These are phyloP conservation scores for Boleophthalmus pectinirostris DNA, from an alignment of 2,113 vertebrate species.

Conservation along the genomic window DNA sequence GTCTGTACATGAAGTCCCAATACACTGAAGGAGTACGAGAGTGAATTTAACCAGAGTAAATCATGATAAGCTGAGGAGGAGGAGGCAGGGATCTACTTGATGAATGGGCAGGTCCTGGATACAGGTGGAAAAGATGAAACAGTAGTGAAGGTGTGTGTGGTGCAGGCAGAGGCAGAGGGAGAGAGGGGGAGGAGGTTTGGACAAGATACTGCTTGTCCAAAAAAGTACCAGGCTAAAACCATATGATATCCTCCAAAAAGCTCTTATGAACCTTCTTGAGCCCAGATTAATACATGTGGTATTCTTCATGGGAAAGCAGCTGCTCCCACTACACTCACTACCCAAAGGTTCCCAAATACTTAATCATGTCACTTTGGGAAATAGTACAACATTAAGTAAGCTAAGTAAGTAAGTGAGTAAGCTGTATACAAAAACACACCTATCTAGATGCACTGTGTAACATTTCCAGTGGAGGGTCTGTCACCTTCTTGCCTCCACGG, in stretches of 20 bases:
- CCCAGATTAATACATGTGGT: slow-evolving; percentile 58
- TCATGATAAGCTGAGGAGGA: slow-evolving; percentile 33
- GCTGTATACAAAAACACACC: too few relatives aligned
- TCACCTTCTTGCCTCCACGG: too few relatives aligned
- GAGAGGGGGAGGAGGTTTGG: slow-evolving; percentile 25
- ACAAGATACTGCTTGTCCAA: slow-evolving; percentile 68
- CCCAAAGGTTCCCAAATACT: slow-evolving; percentile 52
- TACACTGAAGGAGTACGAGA: not conserved
- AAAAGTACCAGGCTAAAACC: slow-evolving; percentile 21
- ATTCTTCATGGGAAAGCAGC: slow-evolving; percentile 19
- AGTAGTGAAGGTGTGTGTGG: slow-evolving; percentile 16
- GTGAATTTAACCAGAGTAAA: slow-evolving; percentile 23
- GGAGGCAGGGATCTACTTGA: slow-evolving; percentile 20
- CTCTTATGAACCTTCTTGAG: slow-evolving; percentile 43
- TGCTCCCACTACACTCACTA: slow-evolving; percentile 55
- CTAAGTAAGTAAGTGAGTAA: too few relatives aligned
- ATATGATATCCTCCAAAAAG: slow-evolving; percentile 23
- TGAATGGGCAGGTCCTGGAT: slow-evolving; percentile 35
- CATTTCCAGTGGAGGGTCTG: too few relatives aligned
- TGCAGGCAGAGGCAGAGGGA: slow-evolving; percentile 4
- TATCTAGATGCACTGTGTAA: too few relatives aligned
- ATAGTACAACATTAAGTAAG: not conserved
- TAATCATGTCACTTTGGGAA: slow-evolving; percentile 32
- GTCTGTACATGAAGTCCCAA: not conserved
- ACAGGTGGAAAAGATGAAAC: slow-evolving; percentile 57